Conservation (phyloP, 2,113 vertebrate species). For the Zosterops pallidus region DNA sequence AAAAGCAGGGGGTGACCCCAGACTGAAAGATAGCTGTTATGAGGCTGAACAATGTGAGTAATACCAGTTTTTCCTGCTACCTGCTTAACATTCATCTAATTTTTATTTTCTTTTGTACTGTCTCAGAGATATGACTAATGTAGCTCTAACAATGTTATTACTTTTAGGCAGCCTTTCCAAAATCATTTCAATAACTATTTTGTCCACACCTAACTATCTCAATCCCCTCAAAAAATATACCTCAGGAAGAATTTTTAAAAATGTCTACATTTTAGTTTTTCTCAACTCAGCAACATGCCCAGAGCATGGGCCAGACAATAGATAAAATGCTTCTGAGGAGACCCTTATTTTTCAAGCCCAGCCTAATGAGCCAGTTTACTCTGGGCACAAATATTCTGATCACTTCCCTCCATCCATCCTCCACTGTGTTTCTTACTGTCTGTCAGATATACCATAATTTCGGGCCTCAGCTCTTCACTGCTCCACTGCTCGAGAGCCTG, state of each 20-base stretch:
- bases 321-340: not conserved
- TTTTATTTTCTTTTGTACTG: not conserved
- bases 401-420: not conserved
- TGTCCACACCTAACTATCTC: not conserved
- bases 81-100: not conserved
- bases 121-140: not conserved
- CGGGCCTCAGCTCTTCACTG: not conserved
- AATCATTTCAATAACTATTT: not conserved
- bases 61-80: not conserved
- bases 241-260: not conserved
- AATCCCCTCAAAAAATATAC: not conserved
- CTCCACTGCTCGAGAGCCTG: fast-evolving
- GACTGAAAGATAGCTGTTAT: not conserved
- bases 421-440: not conserved
- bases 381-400: not conserved
- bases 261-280: not conserved
- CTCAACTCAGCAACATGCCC: not conserved
- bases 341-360: not conserved
- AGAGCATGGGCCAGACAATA: not conserved
- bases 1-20: not conserved
- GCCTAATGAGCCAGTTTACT: not conserved
- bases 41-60: not conserved
- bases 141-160: not conserved
- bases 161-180: not conserved
- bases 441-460: not conserved